Percentiles rank a stretch among this genome's conserved stretches.
Evolutionary conservation across 2,797 vertebrate species (phyloP).

Genomic region (Choloepus didactylus): DNA sequence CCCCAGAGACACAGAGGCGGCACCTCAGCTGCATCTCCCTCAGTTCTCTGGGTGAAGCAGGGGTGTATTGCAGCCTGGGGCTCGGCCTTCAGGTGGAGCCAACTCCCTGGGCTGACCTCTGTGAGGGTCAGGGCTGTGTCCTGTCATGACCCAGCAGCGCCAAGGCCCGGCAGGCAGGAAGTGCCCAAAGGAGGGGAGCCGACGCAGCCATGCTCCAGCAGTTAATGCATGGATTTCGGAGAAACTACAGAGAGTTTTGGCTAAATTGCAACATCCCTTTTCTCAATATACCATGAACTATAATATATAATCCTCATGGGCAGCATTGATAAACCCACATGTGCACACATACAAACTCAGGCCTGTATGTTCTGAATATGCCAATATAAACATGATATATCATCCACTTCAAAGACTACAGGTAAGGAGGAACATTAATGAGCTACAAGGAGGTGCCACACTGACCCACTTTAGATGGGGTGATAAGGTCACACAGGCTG

Average conservation of each 20-base stretch:
- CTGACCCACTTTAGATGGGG: rapidly evolving
- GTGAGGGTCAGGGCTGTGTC: no score
- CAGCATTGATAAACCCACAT: background rate
- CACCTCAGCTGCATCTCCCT: background rate
- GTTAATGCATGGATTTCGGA: rapidly evolving
- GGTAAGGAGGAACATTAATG: rapidly evolving
- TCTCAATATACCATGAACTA: rapidly evolving
- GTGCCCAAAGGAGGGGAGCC: background rate
- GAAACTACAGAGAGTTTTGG: rapidly evolving
- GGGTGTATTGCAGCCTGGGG: rapidly evolving
- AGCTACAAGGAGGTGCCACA: rapidly evolving
- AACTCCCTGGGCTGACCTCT: no score
- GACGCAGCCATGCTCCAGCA: no score
- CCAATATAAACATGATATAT: background rate
- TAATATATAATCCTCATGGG: no score
- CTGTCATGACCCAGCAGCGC: rapidly evolving
- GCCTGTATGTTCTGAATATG: rapidly evolving
- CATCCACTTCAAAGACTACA: background rate
- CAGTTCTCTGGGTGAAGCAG: background rate
- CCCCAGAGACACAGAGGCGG: background rate
- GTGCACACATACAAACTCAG: no score
- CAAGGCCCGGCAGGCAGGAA: rapidly evolving
- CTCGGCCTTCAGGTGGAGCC: no score
- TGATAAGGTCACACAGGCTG: rapidly evolving
- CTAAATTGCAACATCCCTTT: rapidly evolving